A percentile compares a stretch with the other conserved stretches of the same genome.
These are phyloP conservation scores for Dasyornis broadbenti DNA, from an alignment of 2,113 vertebrate species.

Conservation along the genomic window DNA sequence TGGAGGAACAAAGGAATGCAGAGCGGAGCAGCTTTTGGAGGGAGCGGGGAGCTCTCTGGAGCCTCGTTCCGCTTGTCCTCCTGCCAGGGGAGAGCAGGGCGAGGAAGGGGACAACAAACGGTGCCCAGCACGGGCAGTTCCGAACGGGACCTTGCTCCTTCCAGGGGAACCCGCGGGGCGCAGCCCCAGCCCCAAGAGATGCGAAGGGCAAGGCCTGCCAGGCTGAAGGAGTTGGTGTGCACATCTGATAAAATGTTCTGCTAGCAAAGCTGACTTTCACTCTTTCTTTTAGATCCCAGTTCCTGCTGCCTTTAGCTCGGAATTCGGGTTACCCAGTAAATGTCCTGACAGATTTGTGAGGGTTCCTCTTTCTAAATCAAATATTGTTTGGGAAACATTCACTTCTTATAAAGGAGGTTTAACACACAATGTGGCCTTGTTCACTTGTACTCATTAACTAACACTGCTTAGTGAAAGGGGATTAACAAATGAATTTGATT, in stretches of 20 bases:
- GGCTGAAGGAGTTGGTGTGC: background rate
- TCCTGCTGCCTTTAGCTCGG: background rate
- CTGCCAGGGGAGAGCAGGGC: background rate
- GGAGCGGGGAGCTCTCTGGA: background rate
- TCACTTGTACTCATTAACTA: background rate
- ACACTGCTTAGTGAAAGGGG: background rate
- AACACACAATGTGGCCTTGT: fast-evolving
- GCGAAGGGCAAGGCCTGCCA: background rate
- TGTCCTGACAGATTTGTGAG: background rate
- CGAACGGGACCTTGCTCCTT: background rate
- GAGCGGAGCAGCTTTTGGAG: conserved; percentile 10
- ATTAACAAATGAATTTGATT: background rate
- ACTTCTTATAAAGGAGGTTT: background rate
- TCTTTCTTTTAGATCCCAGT: background rate
- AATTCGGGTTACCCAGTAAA: background rate
- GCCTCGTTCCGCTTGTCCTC: background rate
- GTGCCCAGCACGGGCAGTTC: background rate
- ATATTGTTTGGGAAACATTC: background rate
- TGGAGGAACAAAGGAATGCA: background rate
- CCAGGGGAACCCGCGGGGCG: no score
- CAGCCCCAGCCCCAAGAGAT: no score
- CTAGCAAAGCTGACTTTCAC: background rate
- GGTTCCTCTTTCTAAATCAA: background rate
- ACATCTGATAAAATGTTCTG: background rate
- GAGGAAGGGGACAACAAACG: background rate